Conservation (phyloP, 1,140 invertebrate genomes). For the Apis cerana region DNA sequence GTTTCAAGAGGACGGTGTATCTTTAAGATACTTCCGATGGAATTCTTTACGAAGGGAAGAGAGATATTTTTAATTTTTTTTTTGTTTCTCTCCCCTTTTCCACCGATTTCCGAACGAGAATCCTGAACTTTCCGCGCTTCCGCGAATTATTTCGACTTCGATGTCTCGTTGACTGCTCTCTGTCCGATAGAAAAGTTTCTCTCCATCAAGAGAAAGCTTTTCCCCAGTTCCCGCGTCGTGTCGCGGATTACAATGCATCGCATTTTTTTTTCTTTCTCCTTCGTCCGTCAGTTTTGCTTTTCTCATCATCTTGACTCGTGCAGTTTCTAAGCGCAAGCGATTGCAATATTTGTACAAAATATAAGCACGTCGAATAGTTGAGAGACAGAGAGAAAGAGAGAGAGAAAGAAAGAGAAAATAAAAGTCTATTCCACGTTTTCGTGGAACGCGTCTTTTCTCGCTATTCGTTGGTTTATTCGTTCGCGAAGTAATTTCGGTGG, state of each 20-base stretch:
- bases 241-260: not conserved
- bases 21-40: not conserved
- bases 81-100: not conserved
- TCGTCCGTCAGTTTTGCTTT: not conserved
- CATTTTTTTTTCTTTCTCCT: not conserved
- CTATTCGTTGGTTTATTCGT: not conserved
- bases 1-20: not conserved
- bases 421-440: not conserved
- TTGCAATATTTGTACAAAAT: not conserved
- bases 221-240: not conserved
- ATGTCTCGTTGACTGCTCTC: not conserved
- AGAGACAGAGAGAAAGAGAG: not conserved
- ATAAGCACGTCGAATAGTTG: not conserved
- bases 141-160: not conserved
- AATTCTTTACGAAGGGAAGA: not conserved
- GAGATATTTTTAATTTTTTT: not conserved
- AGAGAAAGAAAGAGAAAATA: not conserved
- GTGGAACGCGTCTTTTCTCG: not conserved
- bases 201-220: conserved; percentile 9
- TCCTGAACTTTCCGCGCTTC: not conserved
- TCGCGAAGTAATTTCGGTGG: conserved; percentile 27
- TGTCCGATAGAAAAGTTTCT: not conserved
- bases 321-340: not conserved
- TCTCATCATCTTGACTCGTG: not conserved
- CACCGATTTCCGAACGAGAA: not conserved